Percentiles rank a stretch among this genome's conserved stretches.
Evolutionary conservation across 2,797 vertebrate genomes (phyloP).

Genomic region (Sylvilagus floridanus): DNA sequence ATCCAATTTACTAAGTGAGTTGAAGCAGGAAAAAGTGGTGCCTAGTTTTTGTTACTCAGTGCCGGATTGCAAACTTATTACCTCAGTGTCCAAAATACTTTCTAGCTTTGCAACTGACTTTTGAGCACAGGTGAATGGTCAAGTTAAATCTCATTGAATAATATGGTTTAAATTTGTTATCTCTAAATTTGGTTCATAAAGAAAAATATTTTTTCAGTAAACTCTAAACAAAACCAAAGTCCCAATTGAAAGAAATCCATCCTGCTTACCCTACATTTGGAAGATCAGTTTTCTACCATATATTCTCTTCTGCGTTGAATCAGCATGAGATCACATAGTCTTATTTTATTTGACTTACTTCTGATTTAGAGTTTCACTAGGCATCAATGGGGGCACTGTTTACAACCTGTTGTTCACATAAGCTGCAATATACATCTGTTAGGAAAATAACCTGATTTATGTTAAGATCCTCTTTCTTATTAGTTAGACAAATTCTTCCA

Average conservation of each 20-base stretch:
- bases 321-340: conserved; percentile 2
- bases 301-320: not conserved
- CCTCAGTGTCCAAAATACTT: conserved; percentile 58
- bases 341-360: not conserved
- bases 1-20: conserved; percentile 44
- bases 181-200: conserved; percentile 66
- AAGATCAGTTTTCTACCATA: conserved; percentile 48
- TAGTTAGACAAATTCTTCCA: not conserved
- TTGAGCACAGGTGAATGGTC: not conserved
- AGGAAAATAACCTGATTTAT: not conserved
- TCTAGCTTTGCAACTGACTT: conserved; percentile 2
- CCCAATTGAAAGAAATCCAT: conserved; percentile 37
- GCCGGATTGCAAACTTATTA: not conserved
- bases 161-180: conserved; percentile 9
- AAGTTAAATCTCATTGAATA: not conserved
- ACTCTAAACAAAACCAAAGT: conserved; percentile 53
- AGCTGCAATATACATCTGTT: not conserved
- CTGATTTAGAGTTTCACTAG: not conserved
- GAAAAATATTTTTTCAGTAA: conserved; percentile 2
- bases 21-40: not conserved
- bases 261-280: not conserved
- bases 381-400: not conserved
- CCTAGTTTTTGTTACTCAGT: rapidly evolving
- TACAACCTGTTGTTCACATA: not conserved
- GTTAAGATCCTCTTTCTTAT: not conserved